These are phyloP conservation scores for Diuraphis noxia DNA, from an alignment of 1,140 invertebrate species.

Conservation along the genomic window DNA sequence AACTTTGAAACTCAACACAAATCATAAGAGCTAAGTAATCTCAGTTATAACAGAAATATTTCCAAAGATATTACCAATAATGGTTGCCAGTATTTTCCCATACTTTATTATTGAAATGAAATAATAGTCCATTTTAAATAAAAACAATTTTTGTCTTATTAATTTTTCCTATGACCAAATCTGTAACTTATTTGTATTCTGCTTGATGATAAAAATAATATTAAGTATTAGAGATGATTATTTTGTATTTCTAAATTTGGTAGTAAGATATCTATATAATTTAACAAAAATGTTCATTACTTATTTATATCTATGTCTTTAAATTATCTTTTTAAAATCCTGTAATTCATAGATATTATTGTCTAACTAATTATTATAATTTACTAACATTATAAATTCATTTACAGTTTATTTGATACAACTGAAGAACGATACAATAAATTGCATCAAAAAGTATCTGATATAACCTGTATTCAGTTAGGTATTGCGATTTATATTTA, in stretches of 20 bases:
- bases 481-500: constrained; percentile 20
- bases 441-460: constrained; percentile 24
- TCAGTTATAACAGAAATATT: neutral
- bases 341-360: too few species aligned
- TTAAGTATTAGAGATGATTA: neutral
- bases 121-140: neutral
- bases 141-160: neutral
- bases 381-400: neutral
- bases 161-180: neutral
- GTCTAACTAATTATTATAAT: neutral
- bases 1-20: neutral
- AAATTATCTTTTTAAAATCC: neutral
- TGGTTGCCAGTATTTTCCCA: too few species aligned
- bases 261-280: neutral
- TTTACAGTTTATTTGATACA: constrained; percentile 38
- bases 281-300: neutral
- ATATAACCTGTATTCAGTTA: constrained; percentile 46
- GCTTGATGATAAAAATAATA: neutral
- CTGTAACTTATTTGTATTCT: neutral
- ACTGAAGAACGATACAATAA: constrained; percentile 10
- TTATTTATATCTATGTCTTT: neutral
- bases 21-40: neutral
- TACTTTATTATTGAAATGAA: too few species aligned
- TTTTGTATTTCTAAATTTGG: neutral
- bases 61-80: too few species aligned